These are phyloP conservation scores for Festucalex cinctus DNA, from an alignment of 2,113 vertebrate genomes.

Conservation along the genomic window DNA sequence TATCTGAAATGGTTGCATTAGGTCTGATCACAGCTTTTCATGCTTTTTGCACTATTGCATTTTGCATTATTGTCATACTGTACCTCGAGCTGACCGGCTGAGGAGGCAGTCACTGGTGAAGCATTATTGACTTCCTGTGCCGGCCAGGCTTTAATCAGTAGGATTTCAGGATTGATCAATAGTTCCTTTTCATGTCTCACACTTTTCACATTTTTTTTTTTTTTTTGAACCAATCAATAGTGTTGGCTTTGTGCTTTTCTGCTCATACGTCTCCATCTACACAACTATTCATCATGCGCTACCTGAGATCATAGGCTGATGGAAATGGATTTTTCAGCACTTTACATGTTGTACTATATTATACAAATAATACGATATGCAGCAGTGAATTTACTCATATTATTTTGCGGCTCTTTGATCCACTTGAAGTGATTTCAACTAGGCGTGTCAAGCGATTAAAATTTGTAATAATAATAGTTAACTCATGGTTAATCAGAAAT, in stretches of 20 bases:
- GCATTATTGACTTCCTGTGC: constrained; percentile 52
- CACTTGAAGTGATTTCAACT: constrained; percentile 33
- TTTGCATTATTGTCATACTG: background rate
- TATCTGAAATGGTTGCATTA: constrained; percentile 4
- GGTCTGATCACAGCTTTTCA: background rate
- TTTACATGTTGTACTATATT: constrained; percentile 3
- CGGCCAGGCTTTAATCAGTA: constrained; percentile 56
- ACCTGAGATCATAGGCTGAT: constrained; percentile 33
- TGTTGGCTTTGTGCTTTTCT: constrained; percentile 41
- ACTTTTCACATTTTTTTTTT: constrained; percentile 59
- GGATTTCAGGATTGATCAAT: constrained; percentile 68
- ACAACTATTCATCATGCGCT: constrained; percentile 38
- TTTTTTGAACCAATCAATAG: constrained; percentile 58
- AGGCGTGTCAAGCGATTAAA: background rate
- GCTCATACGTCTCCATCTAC: constrained; percentile 15
- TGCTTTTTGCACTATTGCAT: constrained; percentile 8
- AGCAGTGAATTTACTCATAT: too few species aligned
- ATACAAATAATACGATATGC: background rate
- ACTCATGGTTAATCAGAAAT: too few species aligned
- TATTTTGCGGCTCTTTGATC: constrained; percentile 14
- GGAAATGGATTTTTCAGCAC: background rate
- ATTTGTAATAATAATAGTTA: too few species aligned
- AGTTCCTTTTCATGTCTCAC: constrained; percentile 67
- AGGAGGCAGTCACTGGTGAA: constrained; percentile 42
- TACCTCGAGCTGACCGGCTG: constrained; percentile 38